Evolutionary conservation across 2,888 invertebrate genomes (phyloP).

Genomic region (Poecilus cupreus): DNA sequence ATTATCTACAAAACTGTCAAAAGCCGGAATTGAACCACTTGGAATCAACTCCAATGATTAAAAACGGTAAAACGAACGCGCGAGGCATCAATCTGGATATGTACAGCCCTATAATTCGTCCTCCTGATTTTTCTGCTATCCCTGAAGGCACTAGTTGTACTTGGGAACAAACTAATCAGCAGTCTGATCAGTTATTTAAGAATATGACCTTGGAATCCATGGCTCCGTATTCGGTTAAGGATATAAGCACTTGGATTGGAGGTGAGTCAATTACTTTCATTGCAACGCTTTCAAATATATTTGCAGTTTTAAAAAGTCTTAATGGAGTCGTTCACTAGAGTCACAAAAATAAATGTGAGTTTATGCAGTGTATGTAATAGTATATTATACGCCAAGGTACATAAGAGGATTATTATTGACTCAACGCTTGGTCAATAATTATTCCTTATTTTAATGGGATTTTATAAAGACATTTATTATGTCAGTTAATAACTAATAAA

Average conservation of each 20-base stretch:
- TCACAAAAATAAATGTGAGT: too few relatives aligned
- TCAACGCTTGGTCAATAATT: too few relatives aligned
- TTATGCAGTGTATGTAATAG: neutral
- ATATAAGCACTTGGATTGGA: slow-evolving; percentile 81
- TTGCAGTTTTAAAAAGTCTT: neutral
- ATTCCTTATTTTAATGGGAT: too few relatives aligned
- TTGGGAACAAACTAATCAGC: slow-evolving; percentile 68
- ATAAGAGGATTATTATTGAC: too few relatives aligned
- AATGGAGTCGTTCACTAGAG: neutral
- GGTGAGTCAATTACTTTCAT: slow-evolving; percentile 69
- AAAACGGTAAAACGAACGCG: slow-evolving; percentile 61
- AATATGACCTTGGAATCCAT: slow-evolving; percentile 61
- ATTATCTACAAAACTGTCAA: slow-evolving; percentile 61
- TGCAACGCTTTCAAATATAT: too few relatives aligned
- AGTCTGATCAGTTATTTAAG: slow-evolving; percentile 67
- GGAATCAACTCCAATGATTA: slow-evolving; percentile 69
- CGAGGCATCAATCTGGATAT: slow-evolving; percentile 73
- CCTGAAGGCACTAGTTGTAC: slow-evolving; percentile 63
- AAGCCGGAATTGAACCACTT: slow-evolving; percentile 48
- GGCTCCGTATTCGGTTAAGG: slow-evolving; percentile 76
- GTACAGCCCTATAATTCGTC: slow-evolving; percentile 75
- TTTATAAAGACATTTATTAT: too few relatives aligned
- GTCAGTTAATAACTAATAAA: too few relatives aligned
- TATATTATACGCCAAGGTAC: neutral
- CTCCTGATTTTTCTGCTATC: slow-evolving; percentile 70